These are phyloP conservation scores for Heteronetta atricapilla DNA, from an alignment of 2,113 vertebrate genomes.

Conservation along the genomic window DNA sequence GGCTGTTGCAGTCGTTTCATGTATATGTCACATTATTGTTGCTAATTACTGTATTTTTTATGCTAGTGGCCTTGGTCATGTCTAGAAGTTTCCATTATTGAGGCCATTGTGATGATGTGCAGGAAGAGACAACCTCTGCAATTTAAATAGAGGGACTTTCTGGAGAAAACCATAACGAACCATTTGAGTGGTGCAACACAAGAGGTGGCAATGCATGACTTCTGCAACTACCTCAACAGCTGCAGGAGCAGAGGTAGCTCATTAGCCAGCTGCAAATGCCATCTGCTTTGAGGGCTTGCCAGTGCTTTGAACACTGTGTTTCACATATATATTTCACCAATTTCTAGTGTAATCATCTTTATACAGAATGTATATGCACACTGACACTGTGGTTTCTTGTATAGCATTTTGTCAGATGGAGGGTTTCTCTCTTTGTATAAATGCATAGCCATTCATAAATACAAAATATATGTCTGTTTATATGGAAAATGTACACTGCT, in stretches of 20 bases:
- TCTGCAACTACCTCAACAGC: neutral
- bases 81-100: conserved; percentile 25
- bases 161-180: neutral
- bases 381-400: neutral
- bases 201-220: neutral
- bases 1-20: neutral
- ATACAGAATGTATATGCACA: neutral
- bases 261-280: neutral
- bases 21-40: neutral
- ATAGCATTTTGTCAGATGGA: neutral
- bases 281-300: neutral
- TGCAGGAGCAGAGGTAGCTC: neutral
- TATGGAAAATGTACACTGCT: neutral
- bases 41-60: neutral
- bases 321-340: neutral
- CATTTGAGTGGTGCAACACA: neutral
- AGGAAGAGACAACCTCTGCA: neutral
- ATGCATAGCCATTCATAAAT: neutral
- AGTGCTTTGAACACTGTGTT: fast-evolving
- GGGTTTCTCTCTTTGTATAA: neutral
- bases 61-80: neutral
- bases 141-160: neutral
- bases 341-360: neutral
- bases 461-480: neutral
- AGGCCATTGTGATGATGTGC: neutral